Conservation (phyloP, 2,113 vertebrate species). For the Corythoichthys intestinalis region DNA sequence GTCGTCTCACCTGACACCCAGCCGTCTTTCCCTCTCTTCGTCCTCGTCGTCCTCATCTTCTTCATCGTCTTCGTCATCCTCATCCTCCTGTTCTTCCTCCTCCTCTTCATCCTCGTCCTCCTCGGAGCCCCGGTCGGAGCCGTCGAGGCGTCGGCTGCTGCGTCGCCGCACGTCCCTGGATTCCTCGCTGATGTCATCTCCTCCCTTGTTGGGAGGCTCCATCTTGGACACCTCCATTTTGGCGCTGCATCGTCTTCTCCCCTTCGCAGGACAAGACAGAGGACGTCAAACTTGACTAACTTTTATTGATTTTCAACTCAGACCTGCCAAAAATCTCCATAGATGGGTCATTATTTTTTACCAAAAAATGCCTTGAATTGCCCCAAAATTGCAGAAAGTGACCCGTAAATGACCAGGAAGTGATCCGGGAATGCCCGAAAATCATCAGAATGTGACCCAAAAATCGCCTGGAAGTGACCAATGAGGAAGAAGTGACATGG, state of each 20-base stretch:
- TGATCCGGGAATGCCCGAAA: no score
- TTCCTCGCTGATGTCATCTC: constrained; percentile 76
- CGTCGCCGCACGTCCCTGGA: constrained; percentile 62
- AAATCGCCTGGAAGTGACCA: no score
- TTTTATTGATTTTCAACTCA: no score
- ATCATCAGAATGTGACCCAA: no score
- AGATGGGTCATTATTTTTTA: no score
- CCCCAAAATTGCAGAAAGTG: no score
- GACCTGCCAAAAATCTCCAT: no score
- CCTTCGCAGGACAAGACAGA: constrained; percentile 58
- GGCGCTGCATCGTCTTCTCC: constrained; percentile 78
- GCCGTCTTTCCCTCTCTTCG: constrained; percentile 65
- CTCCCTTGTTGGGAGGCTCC: constrained; percentile 65
- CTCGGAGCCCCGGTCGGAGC: constrained; percentile 88
- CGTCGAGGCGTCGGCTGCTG: constrained; percentile 77
- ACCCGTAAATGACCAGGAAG: no score
- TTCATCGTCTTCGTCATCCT: constrained; percentile 52
- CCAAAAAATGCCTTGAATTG: no score
- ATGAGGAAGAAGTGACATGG: no score
- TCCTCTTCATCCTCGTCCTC: constrained; percentile 77
- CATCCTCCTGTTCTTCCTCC: constrained; percentile 83
- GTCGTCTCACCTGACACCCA: constrained; percentile 45
- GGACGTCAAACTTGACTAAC: no score
- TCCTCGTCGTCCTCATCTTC: constrained; percentile 15
- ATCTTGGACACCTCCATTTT: constrained; percentile 65